phyloP scores from a whole-genome alignment of 2,797 vertebrate genomes.

The Chromobotia macracanthus region DNA sequence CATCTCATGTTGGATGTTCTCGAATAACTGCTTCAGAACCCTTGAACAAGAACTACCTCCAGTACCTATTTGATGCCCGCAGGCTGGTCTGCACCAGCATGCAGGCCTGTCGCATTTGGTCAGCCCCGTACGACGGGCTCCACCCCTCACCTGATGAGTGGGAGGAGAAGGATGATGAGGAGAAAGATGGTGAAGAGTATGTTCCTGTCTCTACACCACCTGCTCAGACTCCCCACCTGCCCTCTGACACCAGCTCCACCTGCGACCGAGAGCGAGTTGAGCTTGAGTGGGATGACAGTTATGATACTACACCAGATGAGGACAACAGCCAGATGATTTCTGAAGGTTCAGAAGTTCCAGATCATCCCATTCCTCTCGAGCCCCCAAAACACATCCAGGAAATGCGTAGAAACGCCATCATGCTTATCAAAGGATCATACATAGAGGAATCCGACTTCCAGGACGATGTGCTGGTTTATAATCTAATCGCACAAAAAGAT shows the following conservation, averaged over 20 bases:
- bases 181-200: constrained; percentile 16
- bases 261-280: constrained; percentile 76
- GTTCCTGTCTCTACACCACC: background rate
- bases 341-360: constrained; percentile 50
- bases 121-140: constrained; percentile 88
- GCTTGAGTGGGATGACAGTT: constrained; percentile 95
- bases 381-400: constrained; percentile 90
- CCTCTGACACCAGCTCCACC: constrained; percentile 55
- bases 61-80: constrained; percentile 91
- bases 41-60: constrained; percentile 89
- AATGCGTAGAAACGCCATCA: constrained; percentile 87
- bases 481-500: constrained; percentile 87
- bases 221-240: constrained; percentile 55
- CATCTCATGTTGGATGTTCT: constrained; percentile 72
- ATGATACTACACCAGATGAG: constrained; percentile 79
- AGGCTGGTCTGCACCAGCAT: constrained; percentile 77
- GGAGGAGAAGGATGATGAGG: constrained; percentile 46
- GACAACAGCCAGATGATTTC: constrained; percentile 56
- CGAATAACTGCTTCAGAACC: constrained; percentile 78
- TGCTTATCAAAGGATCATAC: constrained; percentile 86
- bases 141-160: constrained; percentile 78
- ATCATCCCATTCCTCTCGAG: constrained; percentile 62
- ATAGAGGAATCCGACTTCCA: constrained; percentile 93
- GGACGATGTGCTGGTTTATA: constrained; percentile 90
- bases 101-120: constrained; percentile 88